Evolutionary conservation across 2,797 vertebrate genomes (phyloP).

Genomic region (Microctenopoma stevenorrisi): DNA sequence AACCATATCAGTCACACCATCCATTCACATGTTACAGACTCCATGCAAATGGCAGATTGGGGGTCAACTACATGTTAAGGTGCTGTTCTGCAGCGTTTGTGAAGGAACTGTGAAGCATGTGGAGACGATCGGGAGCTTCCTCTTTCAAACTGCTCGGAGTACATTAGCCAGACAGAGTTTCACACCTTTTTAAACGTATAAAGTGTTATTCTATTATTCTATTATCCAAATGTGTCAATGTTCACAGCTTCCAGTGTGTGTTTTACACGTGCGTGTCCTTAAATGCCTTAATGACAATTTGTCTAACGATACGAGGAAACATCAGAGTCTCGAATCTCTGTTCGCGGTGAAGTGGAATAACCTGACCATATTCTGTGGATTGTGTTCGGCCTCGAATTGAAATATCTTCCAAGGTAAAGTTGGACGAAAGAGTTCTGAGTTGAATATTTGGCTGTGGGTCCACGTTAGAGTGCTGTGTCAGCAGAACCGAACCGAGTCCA

Average conservation of each 20-base stretch:
- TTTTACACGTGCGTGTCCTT: too few relatives aligned
- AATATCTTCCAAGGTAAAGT: too few relatives aligned
- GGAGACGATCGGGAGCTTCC: neutral
- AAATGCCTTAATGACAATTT: too few relatives aligned
- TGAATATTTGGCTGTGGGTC: conserved; percentile 1
- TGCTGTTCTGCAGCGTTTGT: conserved; percentile 9
- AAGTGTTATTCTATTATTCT: too few relatives aligned
- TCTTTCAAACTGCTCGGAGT: too few relatives aligned
- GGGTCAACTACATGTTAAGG: neutral
- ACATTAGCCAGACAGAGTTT: too few relatives aligned
- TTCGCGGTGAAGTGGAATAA: neutral
- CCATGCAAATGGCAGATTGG: neutral
- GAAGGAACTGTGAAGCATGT: neutral
- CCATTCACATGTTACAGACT: neutral
- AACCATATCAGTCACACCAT: neutral
- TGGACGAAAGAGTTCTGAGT: neutral
- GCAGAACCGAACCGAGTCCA: conserved; percentile 20
- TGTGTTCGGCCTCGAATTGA: neutral
- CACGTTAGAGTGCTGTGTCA: neutral
- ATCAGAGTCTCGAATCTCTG: too few relatives aligned
- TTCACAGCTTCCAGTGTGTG: too few relatives aligned
- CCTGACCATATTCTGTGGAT: neutral
- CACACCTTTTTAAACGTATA: too few relatives aligned
- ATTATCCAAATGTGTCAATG: too few relatives aligned
- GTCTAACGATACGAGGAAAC: too few relatives aligned